phyloP scores from a whole-genome alignment of 2,797 vertebrate species.

The Artibeus lituratus region DNA sequence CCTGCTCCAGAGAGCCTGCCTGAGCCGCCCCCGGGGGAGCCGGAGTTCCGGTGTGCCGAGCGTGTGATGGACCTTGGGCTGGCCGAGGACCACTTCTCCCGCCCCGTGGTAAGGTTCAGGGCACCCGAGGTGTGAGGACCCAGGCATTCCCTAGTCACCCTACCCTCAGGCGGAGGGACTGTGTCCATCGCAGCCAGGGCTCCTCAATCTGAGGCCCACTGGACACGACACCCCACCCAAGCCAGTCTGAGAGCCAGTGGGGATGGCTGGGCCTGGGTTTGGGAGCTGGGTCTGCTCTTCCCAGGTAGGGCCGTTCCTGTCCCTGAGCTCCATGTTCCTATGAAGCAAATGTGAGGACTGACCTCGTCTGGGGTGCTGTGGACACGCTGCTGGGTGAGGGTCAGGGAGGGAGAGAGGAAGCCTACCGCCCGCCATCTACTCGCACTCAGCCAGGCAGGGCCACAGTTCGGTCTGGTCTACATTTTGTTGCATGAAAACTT shows the following conservation, averaged over 20 bases:
- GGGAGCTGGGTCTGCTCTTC: not conserved
- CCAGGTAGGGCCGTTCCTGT: not conserved
- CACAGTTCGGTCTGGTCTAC: not conserved
- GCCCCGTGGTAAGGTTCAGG: conserved; percentile 88
- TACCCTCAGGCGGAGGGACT: not conserved
- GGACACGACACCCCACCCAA: not conserved
- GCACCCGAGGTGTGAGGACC: not conserved
- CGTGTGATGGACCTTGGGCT: conserved; percentile 92
- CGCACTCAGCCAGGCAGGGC: accelerated
- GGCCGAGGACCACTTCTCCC: conserved; percentile 96
- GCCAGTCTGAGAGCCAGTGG: not conserved
- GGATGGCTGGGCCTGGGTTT: too few relatives aligned
- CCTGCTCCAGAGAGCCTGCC: conserved; percentile 80
- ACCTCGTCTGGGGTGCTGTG: not conserved
- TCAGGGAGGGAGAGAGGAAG: accelerated
- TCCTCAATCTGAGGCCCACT: not conserved
- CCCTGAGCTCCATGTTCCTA: not conserved
- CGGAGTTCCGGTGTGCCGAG: conserved; percentile 83
- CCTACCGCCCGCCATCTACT: not conserved
- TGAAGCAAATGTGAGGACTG: not conserved
- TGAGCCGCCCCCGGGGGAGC: conserved; percentile 81
- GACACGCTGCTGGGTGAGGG: accelerated
- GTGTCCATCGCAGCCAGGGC: not conserved
- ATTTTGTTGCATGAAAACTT: not conserved
- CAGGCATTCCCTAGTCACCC: not conserved